Evolutionary conservation across 1,140 invertebrate genomes (phyloP), one percentile per base, ranked within the genome.

Genomic region (Plodia interpunctella): DNA sequence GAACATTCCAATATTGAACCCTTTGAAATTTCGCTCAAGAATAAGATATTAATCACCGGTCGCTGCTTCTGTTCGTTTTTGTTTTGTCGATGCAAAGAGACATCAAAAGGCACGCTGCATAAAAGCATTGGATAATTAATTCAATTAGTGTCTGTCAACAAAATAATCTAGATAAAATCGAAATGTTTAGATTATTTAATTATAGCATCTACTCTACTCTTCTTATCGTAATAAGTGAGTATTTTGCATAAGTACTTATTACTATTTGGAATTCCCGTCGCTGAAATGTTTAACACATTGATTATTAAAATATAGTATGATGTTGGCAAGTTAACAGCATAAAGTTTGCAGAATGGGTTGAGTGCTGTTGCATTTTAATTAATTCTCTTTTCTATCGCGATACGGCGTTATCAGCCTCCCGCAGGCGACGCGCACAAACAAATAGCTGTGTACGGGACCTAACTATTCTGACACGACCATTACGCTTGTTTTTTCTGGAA

Each of bases 371-470:
- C 84, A 85, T 87, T 87, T 89, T 89, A 89, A 87, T 89, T 85
- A 87, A 87, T 87, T 89, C 83, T 78, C 81, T 85, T 88, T 87
- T 87, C 84, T 87, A 89, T 87, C 82, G 74, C 77, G 82, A 87
- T 87, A 74, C 74, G 73, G 78, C 74, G 83, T 81, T 87, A 87
- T 87, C 84, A 76, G 77, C 63, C 54, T 57, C 70, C 72, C 80
- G 72, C 84, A 87, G 84, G 78, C 83, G 72, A 69, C 70, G 77
- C 74, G 70, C 71, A 74, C 80, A 85, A 88, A 88, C 83, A 88
- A 84, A 83, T 87, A 78, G 72, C 68, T 79, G 78, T 68, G 69
- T 69, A 69, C 67, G 64, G 68, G 63, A 72, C 70, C 72, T 78
- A 79, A 83, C 80, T 65, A 75, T 82, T 78, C 80, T 80, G 75